Base-by-base conservation (phyloP, 2,797 vertebrate genomes). In the Pantherophis vulpinus region DNA sequence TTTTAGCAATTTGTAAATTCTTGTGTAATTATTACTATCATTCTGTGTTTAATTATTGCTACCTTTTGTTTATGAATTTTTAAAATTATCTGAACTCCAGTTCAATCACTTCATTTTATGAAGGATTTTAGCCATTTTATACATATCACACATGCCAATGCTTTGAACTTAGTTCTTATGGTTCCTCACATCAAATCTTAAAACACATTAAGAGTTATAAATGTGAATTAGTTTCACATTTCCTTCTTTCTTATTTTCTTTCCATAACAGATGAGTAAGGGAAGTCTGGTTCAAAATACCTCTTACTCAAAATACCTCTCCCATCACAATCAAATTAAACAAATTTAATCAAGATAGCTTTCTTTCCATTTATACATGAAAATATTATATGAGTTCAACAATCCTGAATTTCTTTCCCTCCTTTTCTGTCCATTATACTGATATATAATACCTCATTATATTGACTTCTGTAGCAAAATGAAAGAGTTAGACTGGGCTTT, bases 181-280 rank as follows among this genome's bases (percentile, higher is more conserved):
- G 97, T 97, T 94, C 96, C 95, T 96, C 97, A 96, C 95, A 94
- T 47, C 91, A 94, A 95, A 97, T 96, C 96, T 97, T 95, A 97
- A 97, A 96, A 97, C 95, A 95, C 95, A 96, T 97, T 97, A 96
- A 95, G 93, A 97, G 95, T 94, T 94, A 95, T 95, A 93, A 95
- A 96, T 96, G 95, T 93, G 96, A 96, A 97, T 98, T 98, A 97
- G 97, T 97, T 96, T 96, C 91, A 94, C 96, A 94, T 92, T 47
- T 91, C 59, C 55, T 97, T 97, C 94, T 32, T 74, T 20, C 29
- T 42, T 70, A 14, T 7, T 60, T 59, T 89, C 16, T 20, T n/a
- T 86, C 25, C 11, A 25, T 83, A n/a, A 59, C 93, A 37, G 83
- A 93, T 95, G 95, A 94, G 91, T 92, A 88, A 95, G 92, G 92